A percentile compares a stretch with the other conserved stretches of the same genome.
phyloP scores from a whole-genome alignment of 1,140 invertebrate genomes.

The Camponotus vicinus region DNA sequence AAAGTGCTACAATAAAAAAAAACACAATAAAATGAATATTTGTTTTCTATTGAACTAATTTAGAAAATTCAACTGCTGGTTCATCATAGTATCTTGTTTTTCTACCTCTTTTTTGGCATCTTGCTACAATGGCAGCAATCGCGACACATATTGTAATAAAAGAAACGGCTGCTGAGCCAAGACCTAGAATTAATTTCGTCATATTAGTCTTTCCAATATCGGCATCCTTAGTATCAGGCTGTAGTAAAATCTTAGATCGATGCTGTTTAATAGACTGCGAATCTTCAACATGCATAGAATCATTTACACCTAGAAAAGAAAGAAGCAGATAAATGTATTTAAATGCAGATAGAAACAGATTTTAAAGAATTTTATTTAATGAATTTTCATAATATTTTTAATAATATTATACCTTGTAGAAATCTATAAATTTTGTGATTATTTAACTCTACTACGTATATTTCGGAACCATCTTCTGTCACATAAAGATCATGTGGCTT shows the following conservation, averaged over 20 bases:
- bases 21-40: conserved; percentile 43
- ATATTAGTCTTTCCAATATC: conserved; percentile 65
- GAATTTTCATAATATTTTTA: not conserved
- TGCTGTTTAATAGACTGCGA: conserved; percentile 48
- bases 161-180: conserved; percentile 77
- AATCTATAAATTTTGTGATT: conserved; percentile 90
- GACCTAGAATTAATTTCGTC: conserved; percentile 72
- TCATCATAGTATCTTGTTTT: conserved; percentile 73
- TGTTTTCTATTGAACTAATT: conserved; percentile 79
- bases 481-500: conserved; percentile 93
- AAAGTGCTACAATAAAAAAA: conserved; percentile 56
- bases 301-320: conserved; percentile 66
- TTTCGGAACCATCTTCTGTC: conserved; percentile 88
- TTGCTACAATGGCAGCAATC: conserved; percentile 80
- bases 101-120: conserved; percentile 85
- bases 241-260: conserved; percentile 72
- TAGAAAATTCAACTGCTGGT: conserved; percentile 80
- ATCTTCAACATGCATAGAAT: conserved; percentile 43
- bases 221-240: conserved; percentile 51
- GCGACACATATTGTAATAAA: conserved; percentile 80
- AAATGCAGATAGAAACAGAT: not conserved
- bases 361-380: not conserved
- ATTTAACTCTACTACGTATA: conserved; percentile 92
- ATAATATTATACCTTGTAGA: conserved; percentile 81
- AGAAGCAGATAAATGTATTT: not conserved